Base-by-base conservation (phyloP, 2,113 vertebrate species). In the Machaerirhynchus nigripectus region DNA sequence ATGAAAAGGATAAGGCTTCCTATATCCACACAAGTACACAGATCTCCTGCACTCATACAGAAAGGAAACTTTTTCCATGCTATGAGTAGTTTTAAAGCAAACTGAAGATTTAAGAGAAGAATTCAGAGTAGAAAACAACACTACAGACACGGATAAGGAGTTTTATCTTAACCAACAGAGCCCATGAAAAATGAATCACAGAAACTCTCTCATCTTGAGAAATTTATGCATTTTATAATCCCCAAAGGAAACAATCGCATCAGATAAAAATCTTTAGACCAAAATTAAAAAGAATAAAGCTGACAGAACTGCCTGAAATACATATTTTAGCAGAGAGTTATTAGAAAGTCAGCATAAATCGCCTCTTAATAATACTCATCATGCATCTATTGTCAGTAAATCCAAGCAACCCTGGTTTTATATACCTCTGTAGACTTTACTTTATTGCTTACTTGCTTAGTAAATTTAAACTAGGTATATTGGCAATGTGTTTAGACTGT, bases 251-350 rank as follows among this genome's bases (percentile, higher is more conserved):
- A 94, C 65, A 97, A 89, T 91, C 0, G 0, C 49, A 65, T 84
- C 93, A 87, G 87, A 95, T 91, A 92, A 95, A 96, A 94, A 95
- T 96, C 69, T 95, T 96, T 87, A 89, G 56, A 76, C 70, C 59
- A 93, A 95, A 96, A 96, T 97, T 95, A 95, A 87, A 94, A 95
- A 92, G 37, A 91, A 94, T 94, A 94, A 96, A 95, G 78, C 65
- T 78, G 78, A 84, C 89, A 95, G 87, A 89, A 93, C 65, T 87
- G 77, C n/a, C 87, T 91, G 77, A 92, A 95, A 92, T 84, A 83
- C 60, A 42, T 92, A 89, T 95, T 93, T 95, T 89, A 90, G 73
- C 37, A 87, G 24, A 92, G 76, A 95, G 31, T 95, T 95, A 96
- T 84, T 91, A 90, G 71, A 71, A 95, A 95, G 85, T 78, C 88